phyloP scores from a whole-genome alignment of 2,797 vertebrate species.

The Vireo griseus region DNA sequence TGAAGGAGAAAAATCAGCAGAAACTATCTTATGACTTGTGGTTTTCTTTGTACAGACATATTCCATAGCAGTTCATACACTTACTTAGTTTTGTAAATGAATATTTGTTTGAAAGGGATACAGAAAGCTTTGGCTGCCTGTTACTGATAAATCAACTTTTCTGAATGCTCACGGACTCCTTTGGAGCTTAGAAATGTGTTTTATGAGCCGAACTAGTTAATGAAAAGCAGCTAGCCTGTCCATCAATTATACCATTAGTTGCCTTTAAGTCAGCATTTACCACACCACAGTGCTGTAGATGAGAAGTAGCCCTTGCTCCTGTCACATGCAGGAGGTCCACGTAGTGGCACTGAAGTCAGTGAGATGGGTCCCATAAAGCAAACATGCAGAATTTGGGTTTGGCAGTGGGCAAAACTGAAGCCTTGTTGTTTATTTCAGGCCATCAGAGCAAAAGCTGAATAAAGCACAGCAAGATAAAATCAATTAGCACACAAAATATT shows the following conservation, averaged over 20 bases:
- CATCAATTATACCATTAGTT: neutral
- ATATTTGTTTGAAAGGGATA: conserved; percentile 3
- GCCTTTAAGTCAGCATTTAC: neutral
- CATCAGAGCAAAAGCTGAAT: neutral
- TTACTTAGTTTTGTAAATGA: neutral
- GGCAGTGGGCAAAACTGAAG: neutral
- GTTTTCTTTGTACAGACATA: neutral
- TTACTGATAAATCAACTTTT: conserved; percentile 22
- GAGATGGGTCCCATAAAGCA: neutral
- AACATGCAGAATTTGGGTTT: neutral
- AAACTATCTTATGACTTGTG: neutral
- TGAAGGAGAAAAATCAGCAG: neutral
- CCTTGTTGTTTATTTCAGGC: neutral
- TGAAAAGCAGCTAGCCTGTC: neutral
- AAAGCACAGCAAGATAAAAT: neutral
- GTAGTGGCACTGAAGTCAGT: neutral
- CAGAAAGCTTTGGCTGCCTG: neutral
- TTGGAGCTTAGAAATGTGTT: conserved; percentile 1
- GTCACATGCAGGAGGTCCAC: neutral
- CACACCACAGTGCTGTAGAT: neutral
- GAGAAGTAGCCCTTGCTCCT: neutral
- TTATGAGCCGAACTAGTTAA: conserved; percentile 2
- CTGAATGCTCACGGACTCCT: neutral
- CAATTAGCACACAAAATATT: neutral
- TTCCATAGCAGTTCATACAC: neutral